Evolutionary conservation across 2,797 vertebrate species (phyloP), one percentile per base, ranked within the genome.

Genomic region (Urosaurus nigricauda): DNA sequence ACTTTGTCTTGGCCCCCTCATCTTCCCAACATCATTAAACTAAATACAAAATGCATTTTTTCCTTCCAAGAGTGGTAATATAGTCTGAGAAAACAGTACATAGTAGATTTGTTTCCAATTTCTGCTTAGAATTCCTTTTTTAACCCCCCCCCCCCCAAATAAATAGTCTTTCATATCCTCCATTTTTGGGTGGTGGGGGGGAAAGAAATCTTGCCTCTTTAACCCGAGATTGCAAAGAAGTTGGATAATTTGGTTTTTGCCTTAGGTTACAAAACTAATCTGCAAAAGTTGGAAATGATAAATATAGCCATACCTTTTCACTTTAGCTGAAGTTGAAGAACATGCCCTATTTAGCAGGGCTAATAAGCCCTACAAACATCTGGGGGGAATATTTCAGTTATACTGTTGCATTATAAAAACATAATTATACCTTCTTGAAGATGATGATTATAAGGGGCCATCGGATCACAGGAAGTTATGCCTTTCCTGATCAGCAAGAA

Each of bases 391-490:
- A 58, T 43, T 51, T 21, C 37, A 21, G 16, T 75, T 75, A 56
- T 24, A 17, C 71, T 58, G 56, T 65, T 68, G 47, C 79, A 60
- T 73, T 73, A 43, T 63, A 74, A 11, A 16, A 51, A 74, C 56
- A 29, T 87, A 82, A 35, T 82, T 82, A 82, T 11, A 47, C 32
- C 43, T 40, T 8, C 56, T 82, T 82, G 4, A 87, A 82, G 70
- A 37, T 63, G 70, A 68, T n/a, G 12, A 74, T 32, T 60, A 47
- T 11, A 74, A n/a, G 29, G 37, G 26, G 5, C 79, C 26, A 29
- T 35, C 37, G n/a, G 40, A 79, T 63, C 35, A 82, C 40, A n/a
- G 0, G 16, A 37, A 19, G 8, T 32, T 35, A 19, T 29, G 37
- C n/a, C 24, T 32, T 43, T 73, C 12, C 32, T 75, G n/a, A 13